Conservation (phyloP, 1,140 invertebrate genomes). For the Lasaia peninsularis region DNA sequence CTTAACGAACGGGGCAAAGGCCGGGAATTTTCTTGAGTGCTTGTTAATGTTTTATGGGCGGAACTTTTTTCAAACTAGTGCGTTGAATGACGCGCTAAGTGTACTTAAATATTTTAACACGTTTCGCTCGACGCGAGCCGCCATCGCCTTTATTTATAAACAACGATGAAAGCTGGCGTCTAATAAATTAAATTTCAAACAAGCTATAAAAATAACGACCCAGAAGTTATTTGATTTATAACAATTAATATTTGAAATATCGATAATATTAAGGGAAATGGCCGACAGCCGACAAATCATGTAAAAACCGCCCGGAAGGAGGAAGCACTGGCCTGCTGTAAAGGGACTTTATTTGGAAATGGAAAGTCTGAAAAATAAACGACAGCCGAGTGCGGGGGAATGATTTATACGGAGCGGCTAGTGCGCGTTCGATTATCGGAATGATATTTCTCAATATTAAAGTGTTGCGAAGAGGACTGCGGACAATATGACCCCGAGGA, state of each 20-base stretch:
- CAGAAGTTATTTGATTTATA: conserved; percentile 71
- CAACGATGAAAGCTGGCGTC: conserved; percentile 10
- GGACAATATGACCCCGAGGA: conserved; percentile 74
- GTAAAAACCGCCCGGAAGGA: conserved; percentile 74
- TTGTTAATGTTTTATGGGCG: conserved; percentile 77
- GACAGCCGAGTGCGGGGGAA: conserved; percentile 58
- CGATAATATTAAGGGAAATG: conserved; percentile 75
- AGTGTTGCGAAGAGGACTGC: conserved; percentile 71
- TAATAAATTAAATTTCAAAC: conserved; percentile 17
- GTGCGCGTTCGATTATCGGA: conserved; percentile 69
- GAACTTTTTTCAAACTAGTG: conserved; percentile 69
- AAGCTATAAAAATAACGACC: conserved; percentile 10
- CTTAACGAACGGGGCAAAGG: conserved; percentile 65
- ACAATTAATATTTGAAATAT: conserved; percentile 77
- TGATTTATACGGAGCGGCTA: conserved; percentile 69
- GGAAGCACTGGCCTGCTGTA: conserved; percentile 69
- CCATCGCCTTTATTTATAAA: conserved; percentile 23
- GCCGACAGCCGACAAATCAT: conserved; percentile 74
- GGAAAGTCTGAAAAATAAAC: conserved; percentile 76
- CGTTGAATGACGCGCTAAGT: conserved; percentile 71
- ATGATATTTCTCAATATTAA: conserved; percentile 77
- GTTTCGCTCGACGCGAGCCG: conserved; percentile 40
- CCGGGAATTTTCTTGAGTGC: conserved; percentile 72
- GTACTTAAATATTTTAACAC: conserved; percentile 73
- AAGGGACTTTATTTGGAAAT: conserved; percentile 75